Conservation (phyloP, 2,797 vertebrate species). For the Tympanoctomys barrerae region DNA sequence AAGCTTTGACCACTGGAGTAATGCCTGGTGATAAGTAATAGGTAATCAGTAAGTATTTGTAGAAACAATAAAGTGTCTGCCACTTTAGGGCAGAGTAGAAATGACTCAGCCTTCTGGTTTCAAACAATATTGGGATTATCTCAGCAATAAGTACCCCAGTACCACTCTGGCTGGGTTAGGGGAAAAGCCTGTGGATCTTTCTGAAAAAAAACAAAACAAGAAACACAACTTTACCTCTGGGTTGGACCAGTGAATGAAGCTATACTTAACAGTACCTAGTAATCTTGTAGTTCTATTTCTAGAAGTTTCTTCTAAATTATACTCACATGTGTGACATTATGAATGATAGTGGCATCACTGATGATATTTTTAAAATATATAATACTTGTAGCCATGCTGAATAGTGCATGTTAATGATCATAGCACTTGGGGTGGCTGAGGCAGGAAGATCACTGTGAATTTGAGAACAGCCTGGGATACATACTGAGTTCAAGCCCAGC, state of each 20-base stretch:
- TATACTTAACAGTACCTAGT: neutral
- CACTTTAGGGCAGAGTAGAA: neutral
- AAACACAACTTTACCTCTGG: neutral
- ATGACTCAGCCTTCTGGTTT: neutral
- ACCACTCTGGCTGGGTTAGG: neutral
- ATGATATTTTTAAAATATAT: neutral
- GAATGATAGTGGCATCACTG: neutral
- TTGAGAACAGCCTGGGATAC: neutral
- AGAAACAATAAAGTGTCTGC: neutral
- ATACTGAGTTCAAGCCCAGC: neutral
- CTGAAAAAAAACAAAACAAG: neutral
- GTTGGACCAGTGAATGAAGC: neutral
- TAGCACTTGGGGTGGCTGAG: neutral
- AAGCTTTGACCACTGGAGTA: neutral
- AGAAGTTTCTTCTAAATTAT: constrained; percentile 30
- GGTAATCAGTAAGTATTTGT: neutral
- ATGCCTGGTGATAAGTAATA: neutral
- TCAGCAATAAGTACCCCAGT: neutral
- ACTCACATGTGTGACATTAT: constrained; percentile 23
- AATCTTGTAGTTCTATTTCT: constrained; percentile 29
- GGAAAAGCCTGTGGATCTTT: neutral
- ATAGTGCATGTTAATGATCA: neutral
- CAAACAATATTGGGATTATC: neutral
- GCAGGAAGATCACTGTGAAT: neutral
- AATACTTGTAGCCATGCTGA: neutral